Evolutionary conservation across 2,888 invertebrate genomes (phyloP).

Genomic region (Panopea generosa): DNA sequence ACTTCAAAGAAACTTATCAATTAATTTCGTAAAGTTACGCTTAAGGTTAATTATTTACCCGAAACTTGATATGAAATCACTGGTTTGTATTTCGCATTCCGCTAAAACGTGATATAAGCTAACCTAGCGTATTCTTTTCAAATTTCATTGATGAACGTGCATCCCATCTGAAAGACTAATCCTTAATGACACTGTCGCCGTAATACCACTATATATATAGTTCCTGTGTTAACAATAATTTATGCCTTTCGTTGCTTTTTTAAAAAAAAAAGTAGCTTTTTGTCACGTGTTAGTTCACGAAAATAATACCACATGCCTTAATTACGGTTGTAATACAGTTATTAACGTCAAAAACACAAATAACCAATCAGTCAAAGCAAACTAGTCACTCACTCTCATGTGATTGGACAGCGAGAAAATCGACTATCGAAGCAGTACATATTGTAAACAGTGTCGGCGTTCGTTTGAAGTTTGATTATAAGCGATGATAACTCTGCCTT

Average conservation of each 20-base stretch:
- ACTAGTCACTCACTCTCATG: slow-evolving; percentile 19
- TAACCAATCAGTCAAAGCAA: slow-evolving; percentile 21
- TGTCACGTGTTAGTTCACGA: slow-evolving; percentile 39
- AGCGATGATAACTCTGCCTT: slow-evolving; percentile 36
- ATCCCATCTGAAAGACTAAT: slow-evolving; percentile 20
- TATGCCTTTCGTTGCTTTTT: slow-evolving; percentile 10
- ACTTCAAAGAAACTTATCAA: slow-evolving; percentile 47
- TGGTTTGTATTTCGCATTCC: too few relatives aligned
- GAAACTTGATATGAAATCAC: slow-evolving; percentile 10
- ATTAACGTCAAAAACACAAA: slow-evolving; percentile 19
- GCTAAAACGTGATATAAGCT: too few relatives aligned
- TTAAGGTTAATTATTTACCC: neutral
- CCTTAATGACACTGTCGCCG: slow-evolving; percentile 12
- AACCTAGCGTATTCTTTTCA: too few relatives aligned
- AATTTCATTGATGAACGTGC: slow-evolving; percentile 12
- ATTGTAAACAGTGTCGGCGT: slow-evolving; percentile 45
- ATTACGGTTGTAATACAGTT: slow-evolving; percentile 51
- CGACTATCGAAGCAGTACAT: slow-evolving; percentile 20
- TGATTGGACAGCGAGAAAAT: slow-evolving; percentile 27
- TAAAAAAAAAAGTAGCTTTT: slow-evolving; percentile 35
- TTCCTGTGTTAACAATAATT: slow-evolving; percentile 25
- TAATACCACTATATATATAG: slow-evolving; percentile 11
- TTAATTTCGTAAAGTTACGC: slow-evolving; percentile 50
- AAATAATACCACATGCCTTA: slow-evolving; percentile 51
- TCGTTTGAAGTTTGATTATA: slow-evolving; percentile 36